phyloP scores from a whole-genome alignment of 1,140 invertebrate species.

The Monochamus saltuarius region DNA sequence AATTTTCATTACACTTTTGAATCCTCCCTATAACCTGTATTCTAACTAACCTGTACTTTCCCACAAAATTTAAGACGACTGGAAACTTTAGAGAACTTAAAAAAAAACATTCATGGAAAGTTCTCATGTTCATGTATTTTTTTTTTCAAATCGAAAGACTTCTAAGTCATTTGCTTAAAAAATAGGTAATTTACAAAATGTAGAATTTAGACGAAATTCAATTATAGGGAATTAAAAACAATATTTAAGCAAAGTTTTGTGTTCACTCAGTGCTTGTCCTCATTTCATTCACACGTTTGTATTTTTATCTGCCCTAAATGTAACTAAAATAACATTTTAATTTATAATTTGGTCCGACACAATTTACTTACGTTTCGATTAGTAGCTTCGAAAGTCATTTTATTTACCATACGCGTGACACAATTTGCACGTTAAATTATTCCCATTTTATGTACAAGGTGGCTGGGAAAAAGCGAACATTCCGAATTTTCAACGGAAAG shows the following conservation, averaged over 20 bases:
- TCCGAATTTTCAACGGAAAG: background rate
- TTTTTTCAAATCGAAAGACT: too few relatives aligned
- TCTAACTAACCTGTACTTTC: too few relatives aligned
- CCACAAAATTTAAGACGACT: background rate
- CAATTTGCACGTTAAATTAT: too few relatives aligned
- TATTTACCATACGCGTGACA: too few relatives aligned
- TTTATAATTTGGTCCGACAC: constrained; percentile 16
- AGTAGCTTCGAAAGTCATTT: too few relatives aligned
- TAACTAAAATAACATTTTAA: constrained; percentile 23
- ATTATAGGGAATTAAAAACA: too few relatives aligned
- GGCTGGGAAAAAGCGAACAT: background rate
- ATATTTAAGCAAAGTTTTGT: too few relatives aligned
- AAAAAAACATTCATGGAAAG: constrained; percentile 27
- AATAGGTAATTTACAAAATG: too few relatives aligned
- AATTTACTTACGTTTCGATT: background rate
- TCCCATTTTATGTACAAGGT: constrained; percentile 1
- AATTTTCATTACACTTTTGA: too few relatives aligned
- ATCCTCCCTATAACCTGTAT: too few relatives aligned
- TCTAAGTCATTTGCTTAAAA: too few relatives aligned
- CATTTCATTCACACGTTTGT: constrained; percentile 7
- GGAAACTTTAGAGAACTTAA: constrained; percentile 22
- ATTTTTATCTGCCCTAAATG: constrained; percentile 22
- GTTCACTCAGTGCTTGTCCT: constrained; percentile 3
- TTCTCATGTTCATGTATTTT: constrained; percentile 15
- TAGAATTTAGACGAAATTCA: too few relatives aligned